A percentile compares a stretch with the other conserved stretches of the same genome.
Conservation (phyloP, 1,140 invertebrate genomes). For the Achroia grisella region DNA sequence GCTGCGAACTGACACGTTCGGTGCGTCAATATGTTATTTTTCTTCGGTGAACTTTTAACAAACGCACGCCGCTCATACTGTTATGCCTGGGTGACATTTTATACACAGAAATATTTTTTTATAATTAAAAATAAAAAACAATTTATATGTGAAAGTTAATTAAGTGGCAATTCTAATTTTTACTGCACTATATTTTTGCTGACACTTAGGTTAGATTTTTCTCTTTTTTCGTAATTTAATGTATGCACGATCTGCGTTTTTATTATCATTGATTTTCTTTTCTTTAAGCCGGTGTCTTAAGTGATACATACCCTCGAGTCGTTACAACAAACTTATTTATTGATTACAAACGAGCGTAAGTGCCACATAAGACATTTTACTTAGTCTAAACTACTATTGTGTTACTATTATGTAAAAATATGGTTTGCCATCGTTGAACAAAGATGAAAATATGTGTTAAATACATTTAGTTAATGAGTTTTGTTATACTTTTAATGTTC, state of each 20-base stretch:
- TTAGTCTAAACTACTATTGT: conserved; percentile 62
- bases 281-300: conserved; percentile 37
- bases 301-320: conserved; percentile 41
- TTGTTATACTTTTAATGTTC: conserved; percentile 66
- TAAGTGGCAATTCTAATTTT: conserved; percentile 70
- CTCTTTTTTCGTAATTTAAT: conserved; percentile 67
- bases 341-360: conserved; percentile 32
- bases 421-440: conserved; percentile 70
- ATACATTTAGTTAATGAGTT: conserved; percentile 68
- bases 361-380: conserved; percentile 29
- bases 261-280: conserved; percentile 53
- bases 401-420: conserved; percentile 64
- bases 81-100: conserved; percentile 67
- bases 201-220: conserved; percentile 66
- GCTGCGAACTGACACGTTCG: too few relatives aligned
- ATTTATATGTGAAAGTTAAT: conserved; percentile 70
- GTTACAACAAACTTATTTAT: conserved; percentile 55
- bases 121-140: conserved; percentile 52
- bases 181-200: conserved; percentile 71
- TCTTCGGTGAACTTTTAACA: conserved; percentile 21
- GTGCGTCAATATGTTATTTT: too few relatives aligned
- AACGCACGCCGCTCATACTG: conserved; percentile 39
- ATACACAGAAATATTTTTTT: conserved; percentile 72
- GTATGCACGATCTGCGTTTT: conserved; percentile 71
- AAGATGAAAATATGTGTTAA: conserved; percentile 63